Evolutionary conservation across 1,140 invertebrate genomes (phyloP).

Genomic region (Vollenhovia emeryi): DNA sequence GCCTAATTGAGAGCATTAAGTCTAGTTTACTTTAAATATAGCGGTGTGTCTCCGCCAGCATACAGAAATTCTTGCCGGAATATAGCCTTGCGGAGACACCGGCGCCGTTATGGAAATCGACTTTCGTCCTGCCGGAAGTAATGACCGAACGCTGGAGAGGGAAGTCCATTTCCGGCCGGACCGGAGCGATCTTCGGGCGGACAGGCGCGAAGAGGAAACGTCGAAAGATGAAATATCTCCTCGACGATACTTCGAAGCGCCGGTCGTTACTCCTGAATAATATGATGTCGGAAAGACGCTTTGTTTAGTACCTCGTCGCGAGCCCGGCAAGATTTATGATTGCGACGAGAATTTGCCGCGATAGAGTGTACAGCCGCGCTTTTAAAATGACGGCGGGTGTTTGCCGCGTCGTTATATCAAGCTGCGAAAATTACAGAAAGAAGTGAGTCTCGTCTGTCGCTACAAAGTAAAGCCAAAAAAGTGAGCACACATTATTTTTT

Average conservation of each 20-base stretch:
- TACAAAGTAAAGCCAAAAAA: neutral
- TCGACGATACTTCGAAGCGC: conserved; percentile 22
- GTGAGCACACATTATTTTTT: neutral
- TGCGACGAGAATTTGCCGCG: conserved; percentile 57
- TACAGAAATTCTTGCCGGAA: neutral
- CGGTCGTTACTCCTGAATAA: conserved; percentile 57
- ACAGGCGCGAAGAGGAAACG: neutral
- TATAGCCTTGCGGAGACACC: neutral
- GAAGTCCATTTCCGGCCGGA: conserved; percentile 43
- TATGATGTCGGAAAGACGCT: conserved; percentile 43
- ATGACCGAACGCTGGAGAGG: neutral
- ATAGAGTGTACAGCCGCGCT: conserved; percentile 55
- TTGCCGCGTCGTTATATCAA: conserved; percentile 62
- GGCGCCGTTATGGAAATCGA: conserved; percentile 22
- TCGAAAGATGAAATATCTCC: conserved; percentile 36
- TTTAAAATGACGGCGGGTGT: conserved; percentile 48
- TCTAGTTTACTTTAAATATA: neutral
- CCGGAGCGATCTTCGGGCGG: conserved; percentile 5
- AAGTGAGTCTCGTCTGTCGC: conserved; percentile 25
- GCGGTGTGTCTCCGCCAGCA: neutral
- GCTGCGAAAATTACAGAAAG: conserved; percentile 55
- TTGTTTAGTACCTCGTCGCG: conserved; percentile 59
- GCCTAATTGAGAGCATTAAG: neutral
- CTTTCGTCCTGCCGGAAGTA: conserved; percentile 6
- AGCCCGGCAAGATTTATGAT: conserved; percentile 62